phyloP scores from a whole-genome alignment of 2,888 invertebrate genomes.

The Rhingia campestris region DNA sequence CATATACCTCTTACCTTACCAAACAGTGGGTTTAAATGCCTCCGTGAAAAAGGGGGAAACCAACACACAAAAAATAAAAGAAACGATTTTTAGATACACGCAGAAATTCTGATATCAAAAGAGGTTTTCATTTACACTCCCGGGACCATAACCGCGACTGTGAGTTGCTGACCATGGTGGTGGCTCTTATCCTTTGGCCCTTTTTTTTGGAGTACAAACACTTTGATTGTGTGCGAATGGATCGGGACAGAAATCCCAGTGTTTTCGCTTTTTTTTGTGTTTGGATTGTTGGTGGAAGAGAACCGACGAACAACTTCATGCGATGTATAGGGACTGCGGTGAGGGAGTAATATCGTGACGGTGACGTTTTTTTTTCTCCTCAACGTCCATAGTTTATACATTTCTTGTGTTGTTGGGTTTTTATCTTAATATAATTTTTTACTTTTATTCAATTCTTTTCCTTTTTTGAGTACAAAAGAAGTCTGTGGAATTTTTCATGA shows the following conservation, averaged over 20 bases:
- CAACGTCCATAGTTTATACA: constrained; percentile 41
- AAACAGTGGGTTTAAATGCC: constrained; percentile 60
- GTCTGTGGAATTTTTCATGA: constrained; percentile 64
- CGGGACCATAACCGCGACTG: constrained; percentile 50
- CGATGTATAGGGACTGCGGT: constrained; percentile 29
- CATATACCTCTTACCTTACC: constrained; percentile 31
- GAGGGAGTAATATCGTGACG: constrained; percentile 63
- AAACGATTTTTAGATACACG: constrained; percentile 69
- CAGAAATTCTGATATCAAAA: constrained; percentile 73
- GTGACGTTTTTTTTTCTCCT: constrained; percentile 50
- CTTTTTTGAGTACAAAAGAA: constrained; percentile 38
- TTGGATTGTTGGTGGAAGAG: constrained; percentile 37
- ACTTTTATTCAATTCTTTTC: constrained; percentile 59
- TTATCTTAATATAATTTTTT: constrained; percentile 72
- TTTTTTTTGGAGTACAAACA: constrained; percentile 47
- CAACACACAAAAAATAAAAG: constrained; percentile 47
- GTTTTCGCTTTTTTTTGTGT: constrained; percentile 48
- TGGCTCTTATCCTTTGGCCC: constrained; percentile 56
- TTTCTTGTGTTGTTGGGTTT: constrained; percentile 59
- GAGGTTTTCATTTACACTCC: constrained; percentile 74
- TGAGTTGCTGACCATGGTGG: constrained; percentile 27
- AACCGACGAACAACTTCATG: constrained; percentile 62
- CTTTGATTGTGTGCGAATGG: constrained; percentile 69
- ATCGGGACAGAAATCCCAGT: constrained; percentile 64
- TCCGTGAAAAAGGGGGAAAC: constrained; percentile 38